These are phyloP conservation scores for Anas platyrhynchos DNA, from an alignment of 2,113 vertebrate species.

Conservation along the genomic window DNA sequence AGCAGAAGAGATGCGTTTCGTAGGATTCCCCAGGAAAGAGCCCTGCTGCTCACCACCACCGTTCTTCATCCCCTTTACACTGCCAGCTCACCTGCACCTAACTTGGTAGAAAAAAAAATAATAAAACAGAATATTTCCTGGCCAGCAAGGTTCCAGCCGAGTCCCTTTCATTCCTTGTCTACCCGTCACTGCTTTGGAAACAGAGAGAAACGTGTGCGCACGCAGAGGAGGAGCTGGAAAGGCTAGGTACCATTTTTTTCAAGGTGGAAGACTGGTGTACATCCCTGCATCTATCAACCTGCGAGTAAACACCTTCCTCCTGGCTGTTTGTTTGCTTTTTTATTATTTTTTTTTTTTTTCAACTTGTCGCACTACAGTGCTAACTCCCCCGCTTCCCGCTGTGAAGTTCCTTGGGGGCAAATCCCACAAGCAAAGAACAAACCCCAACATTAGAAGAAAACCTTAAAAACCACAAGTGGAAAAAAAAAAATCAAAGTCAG, in stretches of 20 bases:
- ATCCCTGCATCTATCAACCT: slow-evolving; percentile 37
- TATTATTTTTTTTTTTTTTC: neutral
- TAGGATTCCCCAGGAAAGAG: neutral
- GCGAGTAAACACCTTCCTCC: slow-evolving; percentile 36
- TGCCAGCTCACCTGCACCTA: neutral
- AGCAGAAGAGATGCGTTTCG: neutral
- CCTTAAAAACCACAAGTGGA: neutral
- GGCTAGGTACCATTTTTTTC: slow-evolving; percentile 41
- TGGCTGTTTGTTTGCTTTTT: neutral
- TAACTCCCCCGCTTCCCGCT: neutral
- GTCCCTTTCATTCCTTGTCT: neutral
- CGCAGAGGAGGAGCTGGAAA: slow-evolving; percentile 20
- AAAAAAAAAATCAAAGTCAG: neutral
- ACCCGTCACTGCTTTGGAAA: neutral
- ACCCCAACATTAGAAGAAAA: slow-evolving; percentile 4
- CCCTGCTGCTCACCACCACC: neutral
- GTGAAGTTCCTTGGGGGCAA: neutral
- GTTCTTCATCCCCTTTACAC: neutral
- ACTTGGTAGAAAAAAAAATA: neutral
- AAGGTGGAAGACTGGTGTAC: slow-evolving; percentile 62
- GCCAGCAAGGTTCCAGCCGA: neutral
- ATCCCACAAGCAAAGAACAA: slow-evolving; percentile 55
- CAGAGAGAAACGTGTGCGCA: neutral
- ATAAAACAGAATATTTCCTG: neutral
- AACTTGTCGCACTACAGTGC: neutral